Conservation (phyloP, 2,888 invertebrate genomes). For the Pyrocoelia pectoralis region DNA sequence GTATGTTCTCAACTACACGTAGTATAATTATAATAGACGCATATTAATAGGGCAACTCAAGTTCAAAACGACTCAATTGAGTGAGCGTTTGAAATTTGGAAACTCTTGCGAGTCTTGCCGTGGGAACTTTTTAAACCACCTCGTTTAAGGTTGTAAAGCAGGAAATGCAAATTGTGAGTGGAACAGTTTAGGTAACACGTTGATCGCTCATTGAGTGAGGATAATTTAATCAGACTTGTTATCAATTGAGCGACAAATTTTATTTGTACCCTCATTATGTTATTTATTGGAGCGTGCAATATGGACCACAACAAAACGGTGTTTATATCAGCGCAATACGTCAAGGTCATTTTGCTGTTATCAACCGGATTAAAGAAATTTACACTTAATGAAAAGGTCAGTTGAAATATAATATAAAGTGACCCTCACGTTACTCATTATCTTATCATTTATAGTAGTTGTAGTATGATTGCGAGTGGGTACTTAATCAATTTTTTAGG, state of each 20-base stretch:
- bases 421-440: slow-evolving; percentile 22
- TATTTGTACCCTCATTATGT: neutral
- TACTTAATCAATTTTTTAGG: slow-evolving; percentile 8
- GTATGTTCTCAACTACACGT: too few species aligned
- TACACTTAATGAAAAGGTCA: slow-evolving; percentile 24
- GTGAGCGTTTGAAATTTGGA: too few species aligned
- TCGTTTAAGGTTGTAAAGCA: too few species aligned
- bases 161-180: too few species aligned
- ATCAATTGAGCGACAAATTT: neutral
- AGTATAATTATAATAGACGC: too few species aligned
- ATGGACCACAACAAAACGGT: neutral
- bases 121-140: too few species aligned
- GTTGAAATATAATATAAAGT: slow-evolving; percentile 27
- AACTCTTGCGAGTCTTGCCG: too few species aligned
- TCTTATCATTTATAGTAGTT: slow-evolving; percentile 28
- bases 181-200: too few species aligned
- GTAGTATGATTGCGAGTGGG: slow-evolving; percentile 9
- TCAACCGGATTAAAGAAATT: slow-evolving; percentile 25
- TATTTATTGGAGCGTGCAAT: neutral
- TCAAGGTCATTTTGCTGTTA: slow-evolving; percentile 16
- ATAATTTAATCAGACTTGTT: too few species aligned
- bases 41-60: too few species aligned
- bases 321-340: neutral
- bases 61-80: too few species aligned
- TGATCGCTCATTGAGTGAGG: too few species aligned